phyloP scores from a whole-genome alignment of 2,888 invertebrate genomes.

The Hyles lineata region DNA sequence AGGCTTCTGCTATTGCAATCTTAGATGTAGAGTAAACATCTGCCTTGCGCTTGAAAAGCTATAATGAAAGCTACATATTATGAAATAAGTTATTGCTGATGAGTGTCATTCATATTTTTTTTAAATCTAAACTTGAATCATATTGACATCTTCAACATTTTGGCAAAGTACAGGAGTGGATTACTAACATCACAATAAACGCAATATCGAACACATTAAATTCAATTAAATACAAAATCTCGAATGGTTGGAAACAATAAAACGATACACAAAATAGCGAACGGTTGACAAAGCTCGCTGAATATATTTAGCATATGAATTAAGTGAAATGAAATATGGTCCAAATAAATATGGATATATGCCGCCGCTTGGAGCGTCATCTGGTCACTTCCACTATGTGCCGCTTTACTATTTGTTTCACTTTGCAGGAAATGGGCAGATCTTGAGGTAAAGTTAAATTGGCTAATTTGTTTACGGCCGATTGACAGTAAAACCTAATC shows the following conservation, averaged over 20 bases:
- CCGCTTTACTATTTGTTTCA: constrained; percentile 29
- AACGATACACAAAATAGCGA: constrained; percentile 56
- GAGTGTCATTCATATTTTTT: too few relatives aligned
- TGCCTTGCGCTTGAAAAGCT: too few relatives aligned
- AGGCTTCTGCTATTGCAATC: too few relatives aligned
- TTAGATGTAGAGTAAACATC: too few relatives aligned
- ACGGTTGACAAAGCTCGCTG: constrained; percentile 80
- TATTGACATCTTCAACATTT: too few relatives aligned
- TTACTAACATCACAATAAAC: neutral
- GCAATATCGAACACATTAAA: constrained; percentile 3
- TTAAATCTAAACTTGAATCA: too few relatives aligned
- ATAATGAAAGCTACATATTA: too few relatives aligned
- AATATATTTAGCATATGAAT: constrained; percentile 92
- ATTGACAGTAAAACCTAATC: too few relatives aligned
- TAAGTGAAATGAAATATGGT: constrained; percentile 92
- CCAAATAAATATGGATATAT: constrained; percentile 90
- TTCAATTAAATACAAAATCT: constrained; percentile 2
- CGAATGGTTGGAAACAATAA: constrained; percentile 49
- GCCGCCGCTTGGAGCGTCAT: constrained; percentile 63
- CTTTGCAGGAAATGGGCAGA: neutral
- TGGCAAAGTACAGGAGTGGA: neutral
- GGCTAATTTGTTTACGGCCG: too few relatives aligned
- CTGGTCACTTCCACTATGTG: constrained; percentile 49
- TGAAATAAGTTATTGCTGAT: too few relatives aligned
- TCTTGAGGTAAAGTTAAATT: too few relatives aligned